Percentiles rank a stretch among this genome's conserved stretches.
Conservation (phyloP, 2,113 vertebrate species). For the Scortum barcoo region DNA sequence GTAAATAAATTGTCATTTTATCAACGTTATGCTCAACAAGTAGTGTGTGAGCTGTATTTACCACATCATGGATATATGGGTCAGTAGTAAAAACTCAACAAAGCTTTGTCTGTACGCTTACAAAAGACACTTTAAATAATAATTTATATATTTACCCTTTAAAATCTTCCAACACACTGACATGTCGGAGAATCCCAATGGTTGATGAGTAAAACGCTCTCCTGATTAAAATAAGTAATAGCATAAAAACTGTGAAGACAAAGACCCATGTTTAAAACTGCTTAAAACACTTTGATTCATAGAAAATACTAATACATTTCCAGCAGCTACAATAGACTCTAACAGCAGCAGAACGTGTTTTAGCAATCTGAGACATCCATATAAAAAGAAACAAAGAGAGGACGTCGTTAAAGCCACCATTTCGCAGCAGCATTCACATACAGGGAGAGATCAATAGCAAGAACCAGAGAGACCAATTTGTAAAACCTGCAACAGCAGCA, state of each 20-base stretch:
- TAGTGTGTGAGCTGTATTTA: too few species aligned
- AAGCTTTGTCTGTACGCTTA: too few species aligned
- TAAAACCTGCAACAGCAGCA: slow-evolving; percentile 33
- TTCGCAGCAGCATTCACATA: background rate
- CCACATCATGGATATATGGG: too few species aligned
- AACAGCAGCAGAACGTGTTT: background rate
- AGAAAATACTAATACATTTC: background rate
- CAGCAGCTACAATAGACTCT: background rate
- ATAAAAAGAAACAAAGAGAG: background rate
- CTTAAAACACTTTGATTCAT: background rate
- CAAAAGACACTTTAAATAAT: too few species aligned
- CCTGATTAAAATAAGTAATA: background rate
- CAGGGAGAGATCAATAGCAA: slow-evolving; percentile 14
- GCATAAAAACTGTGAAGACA: background rate
- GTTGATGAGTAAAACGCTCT: background rate
- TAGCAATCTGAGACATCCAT: background rate
- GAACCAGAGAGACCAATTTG: slow-evolving; percentile 24
- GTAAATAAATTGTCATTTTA: too few species aligned
- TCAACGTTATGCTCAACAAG: too few species aligned
- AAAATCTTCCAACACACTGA: too few species aligned
- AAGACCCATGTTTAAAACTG: background rate
- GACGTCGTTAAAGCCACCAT: background rate
- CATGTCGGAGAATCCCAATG: background rate
- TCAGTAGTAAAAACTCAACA: too few species aligned
- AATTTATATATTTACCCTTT: too few species aligned